phyloP scores from a whole-genome alignment of 2,113 vertebrate genomes.

The Peromyscus polionotus region DNA sequence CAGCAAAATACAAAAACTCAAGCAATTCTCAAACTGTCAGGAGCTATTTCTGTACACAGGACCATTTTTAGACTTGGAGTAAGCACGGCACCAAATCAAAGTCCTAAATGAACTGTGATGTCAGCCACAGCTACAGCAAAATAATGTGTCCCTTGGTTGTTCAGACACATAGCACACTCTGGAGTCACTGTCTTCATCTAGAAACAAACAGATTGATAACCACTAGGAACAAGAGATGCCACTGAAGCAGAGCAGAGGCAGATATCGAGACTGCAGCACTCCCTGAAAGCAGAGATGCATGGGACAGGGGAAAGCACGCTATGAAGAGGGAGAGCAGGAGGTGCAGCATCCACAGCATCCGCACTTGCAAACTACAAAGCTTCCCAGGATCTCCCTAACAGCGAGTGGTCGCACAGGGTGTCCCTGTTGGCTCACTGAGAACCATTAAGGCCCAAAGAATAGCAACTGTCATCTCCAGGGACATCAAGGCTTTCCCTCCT shows the following conservation, averaged over 20 bases:
- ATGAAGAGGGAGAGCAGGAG: neutral
- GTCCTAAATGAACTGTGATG: constrained; percentile 22
- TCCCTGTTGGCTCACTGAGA: neutral
- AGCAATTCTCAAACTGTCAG: constrained; percentile 1
- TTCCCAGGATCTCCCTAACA: neutral
- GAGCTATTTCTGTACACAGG: constrained; percentile 4
- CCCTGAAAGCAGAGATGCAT: neutral
- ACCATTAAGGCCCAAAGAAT: neutral
- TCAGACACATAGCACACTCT: neutral
- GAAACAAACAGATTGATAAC: constrained; percentile 7
- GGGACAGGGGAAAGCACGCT: neutral
- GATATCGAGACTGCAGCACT: neutral
- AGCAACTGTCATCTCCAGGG: neutral
- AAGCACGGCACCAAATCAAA: constrained; percentile 2
- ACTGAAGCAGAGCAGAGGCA: neutral
- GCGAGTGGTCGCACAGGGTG: neutral
- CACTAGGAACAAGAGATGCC: neutral
- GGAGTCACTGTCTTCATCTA: neutral
- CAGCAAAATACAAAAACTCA: constrained; percentile 31
- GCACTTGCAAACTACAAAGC: neutral
- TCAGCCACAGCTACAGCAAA: neutral
- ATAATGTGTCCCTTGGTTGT: neutral
- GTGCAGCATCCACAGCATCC: neutral
- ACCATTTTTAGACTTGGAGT: constrained; percentile 34
- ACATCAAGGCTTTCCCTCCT: neutral